phyloP scores from a whole-genome alignment of 2,797 vertebrate species.

The Silurus aristotelis region DNA sequence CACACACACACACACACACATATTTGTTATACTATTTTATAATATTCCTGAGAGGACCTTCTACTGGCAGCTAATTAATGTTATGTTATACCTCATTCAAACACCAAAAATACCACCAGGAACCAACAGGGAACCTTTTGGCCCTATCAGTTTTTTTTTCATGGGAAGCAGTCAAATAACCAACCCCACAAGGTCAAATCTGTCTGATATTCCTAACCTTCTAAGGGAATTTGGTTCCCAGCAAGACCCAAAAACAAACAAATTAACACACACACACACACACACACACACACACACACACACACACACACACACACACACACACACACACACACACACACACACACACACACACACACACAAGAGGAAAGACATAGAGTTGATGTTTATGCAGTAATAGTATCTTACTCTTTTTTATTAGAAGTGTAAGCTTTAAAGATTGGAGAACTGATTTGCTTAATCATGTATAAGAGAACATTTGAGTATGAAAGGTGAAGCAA shows the following conservation, averaged over 20 bases:
- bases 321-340: too few relatives aligned
- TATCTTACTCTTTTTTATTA: too few relatives aligned
- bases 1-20: slow-evolving; percentile 8
- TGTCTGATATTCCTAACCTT: not conserved
- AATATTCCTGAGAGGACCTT: not conserved
- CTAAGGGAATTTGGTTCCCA: not conserved
- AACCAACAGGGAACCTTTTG: not conserved
- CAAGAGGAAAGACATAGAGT: not conserved
- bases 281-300: not conserved
- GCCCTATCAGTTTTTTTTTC: not conserved
- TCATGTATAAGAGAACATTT: not conserved
- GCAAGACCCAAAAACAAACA: not conserved
- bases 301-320: not conserved
- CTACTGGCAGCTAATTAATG: not conserved
- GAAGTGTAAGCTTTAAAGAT: not conserved
- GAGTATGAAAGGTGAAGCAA: too few relatives aligned
- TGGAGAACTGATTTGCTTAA: too few relatives aligned
- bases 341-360: too few relatives aligned
- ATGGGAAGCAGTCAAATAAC: not conserved
- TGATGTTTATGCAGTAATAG: not conserved
- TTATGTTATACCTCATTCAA: not conserved
- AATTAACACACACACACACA: not conserved
- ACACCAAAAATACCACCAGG: not conserved
- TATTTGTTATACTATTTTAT: not conserved
- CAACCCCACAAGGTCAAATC: slow-evolving; percentile 3